Evolutionary conservation across 2,888 invertebrate species (phyloP), one percentile per base, ranked within the genome.

Genomic region (Protodeltote pygarga): DNA sequence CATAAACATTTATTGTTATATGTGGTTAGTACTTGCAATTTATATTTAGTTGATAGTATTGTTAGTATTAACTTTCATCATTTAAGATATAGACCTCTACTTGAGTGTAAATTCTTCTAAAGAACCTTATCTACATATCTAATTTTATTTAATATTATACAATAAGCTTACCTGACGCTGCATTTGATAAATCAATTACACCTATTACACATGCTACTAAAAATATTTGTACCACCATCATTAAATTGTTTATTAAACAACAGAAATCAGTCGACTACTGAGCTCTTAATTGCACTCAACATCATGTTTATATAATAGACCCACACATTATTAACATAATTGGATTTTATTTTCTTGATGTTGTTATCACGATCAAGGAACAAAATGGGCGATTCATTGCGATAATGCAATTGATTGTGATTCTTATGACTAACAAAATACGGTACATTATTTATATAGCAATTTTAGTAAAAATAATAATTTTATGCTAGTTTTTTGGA

Each of bases 221-320:
- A 0, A 60, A 37, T 23, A 61, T 9, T 37, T 13, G 23, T 5
- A 41, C 4, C 10, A 14, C 25, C 55, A 57, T 57, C 27, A 31
- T 59, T 11, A 6, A 17, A 13, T 9, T 25, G 17, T 10, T 13
- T 15, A 1, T 2, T 3, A n/a, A 25, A 11, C 29, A 10, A 15
- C 5, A 14, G 9, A n/a, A 9, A 15, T 1, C 8, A 8, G 5
- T 9, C 6, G 13, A 9, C 19, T 0, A 40, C 40, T 39, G 40
- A 40, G 15, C 5, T 13, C 6, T 25, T 4, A 3, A 40, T 11
- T 13, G n/a, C 5, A 25, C n/a, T 28, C 20, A 25, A 23, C 5
- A n/a, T 6, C 13, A 27, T 4, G 33, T 41, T 52, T 27, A 47
- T 55, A 47, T 15, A 5, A 10, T 0, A 15, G 8, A 2, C 17